phyloP scores from a whole-genome alignment of 1,140 invertebrate genomes.

The Ceratoteleas bidentatus region DNA sequence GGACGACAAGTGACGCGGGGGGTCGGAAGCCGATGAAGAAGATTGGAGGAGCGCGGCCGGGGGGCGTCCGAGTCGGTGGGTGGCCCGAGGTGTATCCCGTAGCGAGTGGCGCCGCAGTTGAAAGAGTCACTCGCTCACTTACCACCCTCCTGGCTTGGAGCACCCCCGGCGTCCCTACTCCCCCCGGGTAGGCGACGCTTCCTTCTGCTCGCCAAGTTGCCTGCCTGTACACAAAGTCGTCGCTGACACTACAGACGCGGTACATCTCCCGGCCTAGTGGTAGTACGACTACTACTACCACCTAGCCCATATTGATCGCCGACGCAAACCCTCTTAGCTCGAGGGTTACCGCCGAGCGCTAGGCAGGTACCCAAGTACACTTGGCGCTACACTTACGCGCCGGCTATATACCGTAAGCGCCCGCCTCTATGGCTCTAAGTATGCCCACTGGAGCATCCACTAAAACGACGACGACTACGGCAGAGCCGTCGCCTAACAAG shows the following conservation, averaged over 20 bases:
- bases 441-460: conserved; percentile 62
- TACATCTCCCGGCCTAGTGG: conserved; percentile 66
- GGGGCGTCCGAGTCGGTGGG: conserved; percentile 43
- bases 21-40: conserved; percentile 26
- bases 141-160: conserved; percentile 77
- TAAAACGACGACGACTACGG: conserved; percentile 33
- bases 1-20: conserved; percentile 30
- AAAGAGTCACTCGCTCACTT: conserved; percentile 80
- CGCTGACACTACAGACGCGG: conserved; percentile 76
- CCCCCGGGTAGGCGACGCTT: conserved; percentile 49
- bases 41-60: conserved; percentile 12
- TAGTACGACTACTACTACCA: conserved; percentile 50
- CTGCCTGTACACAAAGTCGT: conserved; percentile 75
- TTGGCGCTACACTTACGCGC: conserved; percentile 67
- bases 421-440: conserved; percentile 52
- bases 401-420: conserved; percentile 55
- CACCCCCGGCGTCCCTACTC: conserved; percentile 68
- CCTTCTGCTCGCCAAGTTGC: conserved; percentile 73
- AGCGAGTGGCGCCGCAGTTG: conserved; percentile 70
- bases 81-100: conserved; percentile 46
- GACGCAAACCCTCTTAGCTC: conserved; percentile 76
- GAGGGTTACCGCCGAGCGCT: conserved; percentile 65
- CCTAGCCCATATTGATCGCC: conserved; percentile 77
- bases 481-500: conserved; percentile 41
- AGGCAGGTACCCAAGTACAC: conserved; percentile 73